Evolutionary conservation across 2,888 invertebrate genomes (phyloP).

Genomic region (Calameuta pallipes): DNA sequence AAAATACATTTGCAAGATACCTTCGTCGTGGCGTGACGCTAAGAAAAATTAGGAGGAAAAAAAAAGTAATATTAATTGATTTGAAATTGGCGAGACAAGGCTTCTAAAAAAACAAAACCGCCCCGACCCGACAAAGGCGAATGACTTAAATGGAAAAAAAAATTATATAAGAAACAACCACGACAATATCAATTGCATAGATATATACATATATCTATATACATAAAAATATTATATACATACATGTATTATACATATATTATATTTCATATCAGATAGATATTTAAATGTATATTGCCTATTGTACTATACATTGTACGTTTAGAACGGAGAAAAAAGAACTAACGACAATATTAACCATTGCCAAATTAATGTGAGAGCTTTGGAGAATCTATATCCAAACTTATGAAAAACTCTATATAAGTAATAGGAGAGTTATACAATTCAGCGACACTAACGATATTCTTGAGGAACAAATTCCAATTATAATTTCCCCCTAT

Average conservation of each 20-base stretch:
- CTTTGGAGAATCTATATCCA: background rate
- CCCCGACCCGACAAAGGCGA: conserved; percentile 3
- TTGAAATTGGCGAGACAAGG: background rate
- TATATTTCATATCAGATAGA: conserved; percentile 24
- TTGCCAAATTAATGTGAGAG: conserved; percentile 41
- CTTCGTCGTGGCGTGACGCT: background rate
- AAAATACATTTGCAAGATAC: background rate
- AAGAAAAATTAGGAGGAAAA: background rate
- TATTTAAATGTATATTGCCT: conserved; percentile 38
- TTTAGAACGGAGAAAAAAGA: conserved; percentile 15
- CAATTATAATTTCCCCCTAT: background rate
- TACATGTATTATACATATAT: conserved; percentile 22
- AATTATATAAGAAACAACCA: conserved; percentile 15
- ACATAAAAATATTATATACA: conserved; percentile 25
- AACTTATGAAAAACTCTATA: background rate
- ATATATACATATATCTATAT: conserved; percentile 27
- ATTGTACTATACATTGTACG: conserved; percentile 15
- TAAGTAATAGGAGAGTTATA: background rate
- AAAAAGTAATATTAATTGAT: background rate
- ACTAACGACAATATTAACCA: conserved; percentile 57
- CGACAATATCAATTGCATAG: conserved; percentile 31
- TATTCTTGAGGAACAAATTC: background rate
- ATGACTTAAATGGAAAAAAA: conserved; percentile 16
- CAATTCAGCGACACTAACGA: background rate
- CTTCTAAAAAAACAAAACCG: background rate